Percentiles rank a stretch among this genome's conserved stretches.
phyloP scores from a whole-genome alignment of 92 coral and sea anemone genomes.

The Palythoa grandis region DNA sequence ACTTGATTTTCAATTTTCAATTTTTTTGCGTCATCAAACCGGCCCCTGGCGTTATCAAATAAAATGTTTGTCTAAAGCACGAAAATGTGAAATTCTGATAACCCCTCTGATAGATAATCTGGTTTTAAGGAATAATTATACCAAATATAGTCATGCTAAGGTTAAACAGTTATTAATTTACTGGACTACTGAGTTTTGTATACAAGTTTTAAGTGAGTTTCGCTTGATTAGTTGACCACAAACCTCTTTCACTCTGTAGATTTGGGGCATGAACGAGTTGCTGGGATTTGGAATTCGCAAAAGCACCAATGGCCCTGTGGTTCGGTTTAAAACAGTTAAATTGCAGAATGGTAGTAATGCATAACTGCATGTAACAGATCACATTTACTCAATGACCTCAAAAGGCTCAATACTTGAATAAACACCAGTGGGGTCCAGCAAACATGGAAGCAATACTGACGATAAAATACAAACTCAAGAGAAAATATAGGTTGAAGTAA shows the following conservation, averaged over 20 bases:
- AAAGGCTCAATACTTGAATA: neutral
- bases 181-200: neutral
- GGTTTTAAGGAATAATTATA: no score
- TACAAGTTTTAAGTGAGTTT: neutral
- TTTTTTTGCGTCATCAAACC: no score
- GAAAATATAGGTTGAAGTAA: neutral
- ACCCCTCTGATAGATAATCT: no score
- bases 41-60: no score
- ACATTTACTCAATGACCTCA: neutral
- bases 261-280: neutral
- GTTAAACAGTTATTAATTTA: no score
- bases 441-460: neutral
- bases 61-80: no score
- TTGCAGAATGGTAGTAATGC: no score
- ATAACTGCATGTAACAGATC: neutral
- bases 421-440: neutral
- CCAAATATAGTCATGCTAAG: no score
- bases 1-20: no score
- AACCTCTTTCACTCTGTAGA: constrained; percentile 1
- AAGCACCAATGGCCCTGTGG: constrained; percentile 42
- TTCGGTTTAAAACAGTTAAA: neutral
- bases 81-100: neutral
- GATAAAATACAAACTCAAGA: constrained; percentile 4
- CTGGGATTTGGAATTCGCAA: constrained; percentile 36
- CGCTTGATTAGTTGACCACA: neutral